A percentile compares a stretch with the other conserved stretches of the same genome.
phyloP scores from a whole-genome alignment of 1,140 invertebrate genomes.

The Delia radicum region DNA sequence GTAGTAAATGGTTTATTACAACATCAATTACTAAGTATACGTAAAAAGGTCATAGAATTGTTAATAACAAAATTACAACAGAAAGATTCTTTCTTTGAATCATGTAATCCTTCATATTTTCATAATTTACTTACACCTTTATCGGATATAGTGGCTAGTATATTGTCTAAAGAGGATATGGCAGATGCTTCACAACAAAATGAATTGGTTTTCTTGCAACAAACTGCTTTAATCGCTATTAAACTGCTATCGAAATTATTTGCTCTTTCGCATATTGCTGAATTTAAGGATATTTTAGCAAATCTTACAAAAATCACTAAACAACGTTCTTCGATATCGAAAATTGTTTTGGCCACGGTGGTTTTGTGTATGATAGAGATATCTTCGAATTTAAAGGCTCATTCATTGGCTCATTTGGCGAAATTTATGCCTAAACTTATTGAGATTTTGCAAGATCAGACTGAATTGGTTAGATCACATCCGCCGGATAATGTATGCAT shows the following conservation, averaged over 20 bases:
- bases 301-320: conserved; percentile 63
- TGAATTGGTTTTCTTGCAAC: conserved; percentile 69
- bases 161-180: conserved; percentile 48
- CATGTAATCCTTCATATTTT: conserved; percentile 57
- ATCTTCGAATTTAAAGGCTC: conserved; percentile 69
- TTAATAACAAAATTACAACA: conserved; percentile 76
- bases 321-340: conserved; percentile 63
- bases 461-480: conserved; percentile 54
- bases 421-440: conserved; percentile 80
- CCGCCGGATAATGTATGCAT: conserved; percentile 60
- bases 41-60: conserved; percentile 80
- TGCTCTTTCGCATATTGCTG: conserved; percentile 63
- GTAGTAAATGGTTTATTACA: conserved; percentile 72
- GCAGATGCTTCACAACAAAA: conserved; percentile 26
- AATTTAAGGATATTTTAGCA: conserved; percentile 67
- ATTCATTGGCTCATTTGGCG: conserved; percentile 70
- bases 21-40: conserved; percentile 68
- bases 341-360: conserved; percentile 70
- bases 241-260: conserved; percentile 76
- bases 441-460: conserved; percentile 60
- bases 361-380: conserved; percentile 82
- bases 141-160: conserved; percentile 64
- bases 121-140: conserved; percentile 64
- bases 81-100: conserved; percentile 62
- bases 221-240: conserved; percentile 77